Evolutionary conservation across 2,797 vertebrate species (phyloP).

Genomic region (Ptychobarbus kaznakovi): DNA sequence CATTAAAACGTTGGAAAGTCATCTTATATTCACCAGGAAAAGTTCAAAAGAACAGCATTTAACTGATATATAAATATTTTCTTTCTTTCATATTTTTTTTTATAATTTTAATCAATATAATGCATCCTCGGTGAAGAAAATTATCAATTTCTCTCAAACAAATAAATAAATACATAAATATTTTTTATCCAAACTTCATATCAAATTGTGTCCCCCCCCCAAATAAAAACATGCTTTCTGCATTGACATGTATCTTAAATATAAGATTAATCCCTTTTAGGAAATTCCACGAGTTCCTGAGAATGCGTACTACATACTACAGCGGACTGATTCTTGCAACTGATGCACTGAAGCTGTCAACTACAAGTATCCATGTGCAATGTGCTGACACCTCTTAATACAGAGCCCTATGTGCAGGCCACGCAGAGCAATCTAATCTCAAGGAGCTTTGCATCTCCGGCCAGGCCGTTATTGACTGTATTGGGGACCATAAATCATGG

Average conservation of each 20-base stretch:
- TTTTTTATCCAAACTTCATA: background rate
- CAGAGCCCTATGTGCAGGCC: slow-evolving; percentile 60
- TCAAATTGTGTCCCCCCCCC: background rate
- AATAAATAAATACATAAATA: background rate
- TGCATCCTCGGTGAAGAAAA: background rate
- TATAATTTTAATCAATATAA: background rate
- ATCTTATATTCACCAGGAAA: background rate
- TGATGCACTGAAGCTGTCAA: slow-evolving; percentile 30
- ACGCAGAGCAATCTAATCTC: slow-evolving; percentile 64
- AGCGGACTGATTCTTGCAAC: background rate
- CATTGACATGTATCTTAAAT: background rate
- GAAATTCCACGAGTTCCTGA: background rate
- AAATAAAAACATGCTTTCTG: background rate
- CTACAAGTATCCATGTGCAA: slow-evolving; percentile 34
- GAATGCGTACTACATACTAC: background rate
- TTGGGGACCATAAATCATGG: slow-evolving; percentile 76
- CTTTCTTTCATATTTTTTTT: background rate
- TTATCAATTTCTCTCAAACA: too few species aligned
- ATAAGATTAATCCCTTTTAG: background rate
- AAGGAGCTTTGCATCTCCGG: slow-evolving; percentile 63
- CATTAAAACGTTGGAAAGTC: background rate
- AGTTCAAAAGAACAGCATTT: too few species aligned
- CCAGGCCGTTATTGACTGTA: slow-evolving; percentile 76
- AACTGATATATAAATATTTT: background rate
- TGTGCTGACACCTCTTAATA: slow-evolving; percentile 63